Base-by-base conservation (phyloP, 2,797 vertebrate species). In the Pogonophryne albipinna region DNA sequence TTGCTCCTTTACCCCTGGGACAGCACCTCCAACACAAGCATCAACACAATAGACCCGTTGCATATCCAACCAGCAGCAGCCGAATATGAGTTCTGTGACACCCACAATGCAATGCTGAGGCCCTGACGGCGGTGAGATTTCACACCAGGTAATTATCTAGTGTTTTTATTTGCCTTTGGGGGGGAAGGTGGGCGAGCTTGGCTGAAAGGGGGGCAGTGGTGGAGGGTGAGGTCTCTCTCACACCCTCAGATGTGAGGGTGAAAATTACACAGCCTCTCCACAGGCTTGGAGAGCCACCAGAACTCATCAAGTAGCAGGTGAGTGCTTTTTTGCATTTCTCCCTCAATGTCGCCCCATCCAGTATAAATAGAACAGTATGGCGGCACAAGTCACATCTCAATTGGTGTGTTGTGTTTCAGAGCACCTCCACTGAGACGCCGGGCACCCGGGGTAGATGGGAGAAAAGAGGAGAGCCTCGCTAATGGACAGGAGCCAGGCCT, bases 251-350 rank as follows among this genome's bases (percentile, higher is more conserved):
- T 83, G 80, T 68, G 75, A 91, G 61, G 84, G 91, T 93, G 91
- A 92, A 93, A 93, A 94, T 93, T 91, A 91, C 88, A 66, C 85
- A 69, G 80, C 69, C 79, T 85, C 92, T 93, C 80, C 51, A 67
- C 77, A 82, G 91, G 85, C 67, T 78, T 79, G 84, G 85, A 87
- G 76, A 90, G 83, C 78, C 80, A 91, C 79, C 90, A 90, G 86
- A 94, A 80, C 91, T 93, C 93, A 94, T 95, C 91, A 93, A 91
- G 23, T 27, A 27, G 88, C 85, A 89, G 91, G 88, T 90, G 91
- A 91, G 78, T 42, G 42, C 69, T 63, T 85, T 79, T 88, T 87
- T 90, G 86, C 85, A 80, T 91, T 76, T 77, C 80, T 79, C 64
- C 63, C 83, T 90, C 89, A 90, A 78, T 88, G 82, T 89, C 81